These are phyloP conservation scores for Pangasius krempfi DNA, from an alignment of 2,797 vertebrate species.

Conservation along the genomic window DNA sequence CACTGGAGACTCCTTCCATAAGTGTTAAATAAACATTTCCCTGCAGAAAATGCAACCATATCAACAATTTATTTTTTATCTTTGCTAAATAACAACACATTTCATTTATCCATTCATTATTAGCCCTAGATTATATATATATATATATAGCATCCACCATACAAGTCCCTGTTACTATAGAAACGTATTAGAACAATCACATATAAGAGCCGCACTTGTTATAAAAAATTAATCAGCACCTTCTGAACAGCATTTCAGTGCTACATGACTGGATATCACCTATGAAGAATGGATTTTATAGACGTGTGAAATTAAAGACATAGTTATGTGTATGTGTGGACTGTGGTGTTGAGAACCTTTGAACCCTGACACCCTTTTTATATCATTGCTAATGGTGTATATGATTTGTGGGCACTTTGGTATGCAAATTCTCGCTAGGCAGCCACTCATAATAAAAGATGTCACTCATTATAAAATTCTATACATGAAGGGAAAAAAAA, in stretches of 20 bases:
- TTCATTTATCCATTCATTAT: neutral
- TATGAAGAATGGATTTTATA: neutral
- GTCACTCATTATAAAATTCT: neutral
- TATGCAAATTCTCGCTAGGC: neutral
- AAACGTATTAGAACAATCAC: neutral
- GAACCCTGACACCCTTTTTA: neutral
- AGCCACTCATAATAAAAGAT: neutral
- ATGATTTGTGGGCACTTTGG: neutral
- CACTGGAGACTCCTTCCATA: neutral
- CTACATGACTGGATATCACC: neutral
- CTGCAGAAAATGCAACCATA: neutral
- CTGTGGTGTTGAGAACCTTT: neutral
- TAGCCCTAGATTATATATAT: neutral
- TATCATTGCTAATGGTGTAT: neutral
- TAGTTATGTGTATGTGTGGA: neutral
- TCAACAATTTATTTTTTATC: neutral
- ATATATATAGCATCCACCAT: too few relatives aligned
- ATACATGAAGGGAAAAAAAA: neutral
- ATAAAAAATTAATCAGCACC: neutral
- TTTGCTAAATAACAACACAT: neutral
- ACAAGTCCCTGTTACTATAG: slow-evolving; percentile 2
- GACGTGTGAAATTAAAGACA: neutral
- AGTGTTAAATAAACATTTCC: neutral
- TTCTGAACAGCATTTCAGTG: neutral
- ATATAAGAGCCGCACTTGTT: neutral